Evolutionary conservation across 2,888 invertebrate species (phyloP).

Genomic region (Opisthograptis luteolata): DNA sequence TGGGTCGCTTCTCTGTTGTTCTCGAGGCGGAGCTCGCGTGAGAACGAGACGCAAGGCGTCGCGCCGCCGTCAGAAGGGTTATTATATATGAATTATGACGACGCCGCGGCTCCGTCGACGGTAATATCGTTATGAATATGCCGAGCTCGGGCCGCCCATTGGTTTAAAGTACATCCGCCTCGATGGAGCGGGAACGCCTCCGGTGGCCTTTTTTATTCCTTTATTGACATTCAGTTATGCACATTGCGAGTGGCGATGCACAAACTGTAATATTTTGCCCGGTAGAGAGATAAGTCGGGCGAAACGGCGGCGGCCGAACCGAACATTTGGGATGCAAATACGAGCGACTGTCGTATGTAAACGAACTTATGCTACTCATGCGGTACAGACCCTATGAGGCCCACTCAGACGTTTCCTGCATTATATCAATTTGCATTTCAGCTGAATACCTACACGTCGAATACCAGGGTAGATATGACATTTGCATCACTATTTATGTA

Average conservation of each 20-base stretch:
- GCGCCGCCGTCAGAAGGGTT: slow-evolving; percentile 79
- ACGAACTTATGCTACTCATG: slow-evolving; percentile 82
- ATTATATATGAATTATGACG: slow-evolving; percentile 85
- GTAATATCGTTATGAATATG: slow-evolving; percentile 85
- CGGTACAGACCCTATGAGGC: slow-evolving; percentile 79
- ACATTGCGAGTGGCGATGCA: slow-evolving; percentile 79
- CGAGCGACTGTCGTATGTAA: slow-evolving; percentile 81
- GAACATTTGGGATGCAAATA: slow-evolving; percentile 84
- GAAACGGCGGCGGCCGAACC: slow-evolving; percentile 64
- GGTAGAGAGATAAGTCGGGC: slow-evolving; percentile 74
- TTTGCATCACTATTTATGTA: slow-evolving; percentile 41
- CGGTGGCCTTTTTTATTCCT: slow-evolving; percentile 81
- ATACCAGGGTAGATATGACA: slow-evolving; percentile 43
- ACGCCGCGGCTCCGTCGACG: slow-evolving; percentile 78
- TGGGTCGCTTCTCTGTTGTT: slow-evolving; percentile 66
- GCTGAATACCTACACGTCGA: slow-evolving; percentile 48
- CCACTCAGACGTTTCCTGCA: slow-evolving; percentile 84
- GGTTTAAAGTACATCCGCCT: slow-evolving; percentile 81
- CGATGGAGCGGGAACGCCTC: slow-evolving; percentile 79
- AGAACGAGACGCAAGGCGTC: slow-evolving; percentile 74
- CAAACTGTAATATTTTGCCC: slow-evolving; percentile 82
- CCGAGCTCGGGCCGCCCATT: slow-evolving; percentile 78
- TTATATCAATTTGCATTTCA: slow-evolving; percentile 84
- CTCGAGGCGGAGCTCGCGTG: slow-evolving; percentile 48
- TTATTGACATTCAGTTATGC: slow-evolving; percentile 84